Evolutionary conservation across 2,113 vertebrate species (phyloP), one percentile per base, ranked within the genome.

Genomic region (Chaenocephalus aceratus): DNA sequence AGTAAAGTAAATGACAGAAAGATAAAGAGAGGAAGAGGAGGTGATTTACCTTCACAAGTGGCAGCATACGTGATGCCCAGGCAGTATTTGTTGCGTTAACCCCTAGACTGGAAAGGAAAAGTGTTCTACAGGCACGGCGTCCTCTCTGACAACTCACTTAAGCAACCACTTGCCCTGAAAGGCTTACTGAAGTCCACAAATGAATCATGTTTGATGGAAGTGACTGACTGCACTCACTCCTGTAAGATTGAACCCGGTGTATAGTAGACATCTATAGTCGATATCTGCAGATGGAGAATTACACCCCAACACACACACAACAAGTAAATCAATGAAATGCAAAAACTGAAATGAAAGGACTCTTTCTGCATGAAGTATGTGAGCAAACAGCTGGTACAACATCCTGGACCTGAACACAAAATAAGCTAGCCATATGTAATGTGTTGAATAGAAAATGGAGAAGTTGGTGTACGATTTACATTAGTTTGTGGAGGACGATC

Each of bases 1-100:
- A 91, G 88, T 91, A 94, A 94, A 92, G 88, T 91, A 94, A 94
- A 92, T 82, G 86, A 92, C 85, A 87, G 79, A 84, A 86, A 90
- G 85, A 92, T 89, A 91, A 89, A 93, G 89, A 83, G 87, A 86
- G 87, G 79, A 83, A 86, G 68, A 76, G 85, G 77, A 80, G 78
- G 89, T 82, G 87, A 90, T 94, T 92, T 92, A 93, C 86, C 86
- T 84, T 91, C 91, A 87, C 80, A 70, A 89, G 83, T 85, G 84
- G 54, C 83, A 85, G 90, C 63, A 64, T 86, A 78, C 34, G 69
- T 80, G 75, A 91, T 77, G 88, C 56, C 52, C 64, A 13, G 67
- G 69, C 85, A 86, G 69, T 70, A 76, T 90, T 89, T 88, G 86
- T 83, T 90, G 87, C 74, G 57, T 89, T 90, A 91, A 90, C 91